phyloP scores from a whole-genome alignment of 30 jellyfish, hydroid and myxozoan species.

The Hydractinia echinata region DNA sequence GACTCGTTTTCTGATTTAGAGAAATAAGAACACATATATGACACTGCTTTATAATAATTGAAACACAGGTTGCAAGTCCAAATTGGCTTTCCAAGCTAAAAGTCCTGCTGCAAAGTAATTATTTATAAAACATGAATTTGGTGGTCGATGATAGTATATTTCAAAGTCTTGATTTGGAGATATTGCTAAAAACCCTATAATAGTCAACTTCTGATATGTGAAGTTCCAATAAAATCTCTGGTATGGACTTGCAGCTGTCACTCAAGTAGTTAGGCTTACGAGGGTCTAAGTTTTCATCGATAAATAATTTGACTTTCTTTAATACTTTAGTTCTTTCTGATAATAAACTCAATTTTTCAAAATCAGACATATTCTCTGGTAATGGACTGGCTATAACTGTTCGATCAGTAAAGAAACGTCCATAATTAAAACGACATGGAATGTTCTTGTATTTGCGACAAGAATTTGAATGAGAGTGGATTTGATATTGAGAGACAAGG shows the following conservation, averaged over 20 bases:
- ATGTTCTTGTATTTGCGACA: slow-evolving; percentile 24
- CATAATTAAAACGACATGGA: slow-evolving; percentile 19
- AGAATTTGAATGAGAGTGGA: slow-evolving; percentile 28
- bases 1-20: background rate
- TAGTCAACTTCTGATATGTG: background rate
- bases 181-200: background rate
- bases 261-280: background rate
- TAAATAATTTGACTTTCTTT: background rate
- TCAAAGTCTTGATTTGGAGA: background rate
- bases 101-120: background rate
- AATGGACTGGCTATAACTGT: slow-evolving; percentile 9
- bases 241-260: background rate
- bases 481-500: slow-evolving; percentile 20
- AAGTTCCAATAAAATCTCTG: background rate
- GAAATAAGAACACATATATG: slow-evolving; percentile 16
- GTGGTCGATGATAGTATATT: background rate
- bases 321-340: background rate
- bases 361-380: background rate
- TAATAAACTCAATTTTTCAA: background rate
- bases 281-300: slow-evolving; percentile 14
- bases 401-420: slow-evolving; percentile 10
- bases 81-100: too few species aligned
- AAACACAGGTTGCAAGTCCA: slow-evolving; percentile 9
- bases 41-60: slow-evolving; percentile 10
- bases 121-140: too few species aligned